These are phyloP conservation scores for Lordiphosa mommai DNA, from an alignment of 1,140 invertebrate species.

Conservation along the genomic window DNA sequence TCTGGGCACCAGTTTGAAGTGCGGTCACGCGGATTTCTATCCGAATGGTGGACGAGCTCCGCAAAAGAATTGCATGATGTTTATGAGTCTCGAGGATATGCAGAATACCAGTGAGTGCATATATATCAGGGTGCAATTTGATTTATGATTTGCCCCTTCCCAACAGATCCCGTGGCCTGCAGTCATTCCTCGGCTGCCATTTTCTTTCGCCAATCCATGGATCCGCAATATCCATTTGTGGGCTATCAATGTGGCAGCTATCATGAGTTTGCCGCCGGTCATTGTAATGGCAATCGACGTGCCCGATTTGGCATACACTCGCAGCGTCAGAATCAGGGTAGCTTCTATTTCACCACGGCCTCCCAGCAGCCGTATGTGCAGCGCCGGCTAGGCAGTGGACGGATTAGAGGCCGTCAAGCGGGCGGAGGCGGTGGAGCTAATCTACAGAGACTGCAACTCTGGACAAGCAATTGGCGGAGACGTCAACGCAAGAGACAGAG, in stretches of 20 bases:
- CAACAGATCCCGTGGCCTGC: constrained; percentile 83
- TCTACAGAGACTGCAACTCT: too few species aligned
- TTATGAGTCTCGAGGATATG: constrained; percentile 52
- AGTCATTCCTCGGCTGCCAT: constrained; percentile 86
- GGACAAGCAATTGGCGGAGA: too few species aligned
- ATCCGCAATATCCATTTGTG: constrained; percentile 81
- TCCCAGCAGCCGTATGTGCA: constrained; percentile 59
- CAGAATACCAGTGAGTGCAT: constrained; percentile 59
- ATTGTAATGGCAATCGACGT: constrained; percentile 43
- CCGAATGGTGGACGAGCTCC: constrained; percentile 89
- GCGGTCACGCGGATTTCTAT: constrained; percentile 93
- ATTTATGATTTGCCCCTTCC: background rate
- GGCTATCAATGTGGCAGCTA: constrained; percentile 83
- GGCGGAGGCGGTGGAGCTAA: background rate
- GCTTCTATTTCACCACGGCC: constrained; percentile 62
- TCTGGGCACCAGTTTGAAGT: constrained; percentile 86
- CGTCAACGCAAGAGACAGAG: too few species aligned
- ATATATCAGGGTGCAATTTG: background rate
- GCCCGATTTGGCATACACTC: constrained; percentile 75
- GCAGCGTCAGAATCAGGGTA: constrained; percentile 38
- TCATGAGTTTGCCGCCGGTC: constrained; percentile 81
- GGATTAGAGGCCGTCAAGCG: constrained; percentile 16
- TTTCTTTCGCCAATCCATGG: constrained; percentile 86
- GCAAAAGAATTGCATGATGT: constrained; percentile 87
- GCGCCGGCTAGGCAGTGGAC: constrained; percentile 18